These are phyloP conservation scores for Uromys caudimaculatus DNA, from an alignment of 2,797 vertebrate genomes.

Conservation along the genomic window DNA sequence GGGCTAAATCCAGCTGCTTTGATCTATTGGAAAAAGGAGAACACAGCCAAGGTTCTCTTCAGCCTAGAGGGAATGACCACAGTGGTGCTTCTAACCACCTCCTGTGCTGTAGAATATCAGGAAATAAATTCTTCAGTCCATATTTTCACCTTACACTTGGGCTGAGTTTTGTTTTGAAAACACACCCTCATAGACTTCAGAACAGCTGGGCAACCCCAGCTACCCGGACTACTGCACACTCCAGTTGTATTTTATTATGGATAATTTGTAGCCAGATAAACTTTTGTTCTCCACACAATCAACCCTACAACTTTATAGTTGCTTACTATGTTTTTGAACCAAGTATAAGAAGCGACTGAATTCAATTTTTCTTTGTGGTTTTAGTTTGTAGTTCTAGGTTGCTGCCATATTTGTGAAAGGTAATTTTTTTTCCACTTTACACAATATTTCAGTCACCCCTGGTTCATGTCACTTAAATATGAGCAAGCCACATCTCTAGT, in stretches of 20 bases:
- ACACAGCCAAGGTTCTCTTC: background rate
- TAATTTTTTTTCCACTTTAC: background rate
- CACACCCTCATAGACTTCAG: background rate
- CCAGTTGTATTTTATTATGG: background rate
- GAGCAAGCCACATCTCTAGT: background rate
- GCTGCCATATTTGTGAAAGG: background rate
- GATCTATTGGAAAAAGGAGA: background rate
- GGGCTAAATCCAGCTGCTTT: background rate
- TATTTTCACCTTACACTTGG: background rate
- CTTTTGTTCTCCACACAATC: background rate
- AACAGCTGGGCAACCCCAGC: background rate
- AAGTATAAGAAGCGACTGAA: background rate
- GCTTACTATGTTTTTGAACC: background rate
- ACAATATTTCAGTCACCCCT: background rate
- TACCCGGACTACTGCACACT: background rate
- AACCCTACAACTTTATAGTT: background rate
- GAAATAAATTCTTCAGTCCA: background rate
- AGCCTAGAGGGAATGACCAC: background rate
- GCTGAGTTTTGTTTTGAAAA: background rate
- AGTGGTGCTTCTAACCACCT: background rate
- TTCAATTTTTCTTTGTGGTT: background rate
- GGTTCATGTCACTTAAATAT: background rate
- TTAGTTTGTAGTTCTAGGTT: conserved; percentile 2
- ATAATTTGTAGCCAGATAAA: background rate
- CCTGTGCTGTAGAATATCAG: background rate